These are phyloP conservation scores for Cephus nigrinus DNA, from an alignment of 2,888 invertebrate species.

Conservation along the genomic window DNA sequence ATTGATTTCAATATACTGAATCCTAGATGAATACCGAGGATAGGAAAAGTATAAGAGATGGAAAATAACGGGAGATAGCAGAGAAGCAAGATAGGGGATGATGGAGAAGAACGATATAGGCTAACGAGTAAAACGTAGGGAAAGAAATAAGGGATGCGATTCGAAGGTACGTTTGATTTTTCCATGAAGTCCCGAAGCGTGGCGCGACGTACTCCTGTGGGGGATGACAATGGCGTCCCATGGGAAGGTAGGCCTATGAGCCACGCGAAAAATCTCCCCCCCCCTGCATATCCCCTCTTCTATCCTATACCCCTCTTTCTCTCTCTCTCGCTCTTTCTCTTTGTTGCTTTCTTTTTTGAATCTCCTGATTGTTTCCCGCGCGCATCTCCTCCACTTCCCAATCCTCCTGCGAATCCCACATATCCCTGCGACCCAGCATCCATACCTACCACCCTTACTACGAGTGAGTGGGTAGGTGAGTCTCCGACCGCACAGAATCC, in stretches of 20 bases:
- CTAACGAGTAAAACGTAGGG: too few species aligned
- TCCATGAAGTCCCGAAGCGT: conserved; percentile 48
- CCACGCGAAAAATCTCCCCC: conserved; percentile 30
- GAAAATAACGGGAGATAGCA: too few species aligned
- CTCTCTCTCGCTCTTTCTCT: conserved; percentile 25
- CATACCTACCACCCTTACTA: conserved; percentile 21
- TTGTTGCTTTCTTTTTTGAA: conserved; percentile 31
- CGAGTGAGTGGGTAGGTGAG: conserved; percentile 54
- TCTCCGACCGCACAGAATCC: conserved; percentile 71
- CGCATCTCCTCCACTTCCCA: conserved; percentile 48
- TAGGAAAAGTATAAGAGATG: too few species aligned
- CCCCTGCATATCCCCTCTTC: conserved; percentile 36
- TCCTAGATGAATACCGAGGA: too few species aligned
- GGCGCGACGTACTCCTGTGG: conserved; percentile 54
- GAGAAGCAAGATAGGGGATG: too few species aligned
- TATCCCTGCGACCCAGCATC: conserved; percentile 15
- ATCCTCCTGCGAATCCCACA: conserved; percentile 34
- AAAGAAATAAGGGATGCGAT: conserved; percentile 20
- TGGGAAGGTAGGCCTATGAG: conserved; percentile 57
- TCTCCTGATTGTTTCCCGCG: conserved; percentile 61
- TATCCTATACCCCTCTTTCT: conserved; percentile 39
- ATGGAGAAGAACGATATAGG: too few species aligned
- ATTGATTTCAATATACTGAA: too few species aligned
- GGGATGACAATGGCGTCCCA: conserved; percentile 63
- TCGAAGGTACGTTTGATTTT: conserved; percentile 62